Conservation (phyloP, 2,113 vertebrate species). For the Erythrocercus mccallii region DNA sequence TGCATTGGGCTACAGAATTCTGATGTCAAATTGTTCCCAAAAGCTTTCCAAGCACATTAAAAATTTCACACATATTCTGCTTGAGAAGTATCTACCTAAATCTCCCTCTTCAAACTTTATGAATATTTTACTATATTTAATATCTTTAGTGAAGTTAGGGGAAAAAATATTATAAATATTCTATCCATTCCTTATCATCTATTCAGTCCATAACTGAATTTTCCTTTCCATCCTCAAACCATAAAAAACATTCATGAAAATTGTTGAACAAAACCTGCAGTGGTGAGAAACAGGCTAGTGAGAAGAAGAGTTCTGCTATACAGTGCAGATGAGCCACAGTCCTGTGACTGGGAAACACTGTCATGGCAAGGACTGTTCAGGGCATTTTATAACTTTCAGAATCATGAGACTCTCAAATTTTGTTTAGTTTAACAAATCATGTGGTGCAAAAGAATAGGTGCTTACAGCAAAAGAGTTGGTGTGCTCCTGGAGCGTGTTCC, state of each 20-base stretch:
- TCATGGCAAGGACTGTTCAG: not conserved
- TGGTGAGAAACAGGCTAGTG: not conserved
- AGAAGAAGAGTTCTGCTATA: not conserved
- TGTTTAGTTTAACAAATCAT: not conserved
- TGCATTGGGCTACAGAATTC: not conserved
- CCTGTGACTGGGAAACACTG: not conserved
- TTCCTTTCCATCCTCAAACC: not conserved
- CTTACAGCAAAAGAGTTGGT: not conserved
- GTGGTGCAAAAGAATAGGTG: not conserved
- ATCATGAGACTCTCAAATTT: not conserved
- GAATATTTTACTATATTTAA: not conserved
- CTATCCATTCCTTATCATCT: not conserved
- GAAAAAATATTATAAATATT: not conserved
- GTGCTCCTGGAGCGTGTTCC: not conserved
- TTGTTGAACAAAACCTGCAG: not conserved
- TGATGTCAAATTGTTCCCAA: not conserved
- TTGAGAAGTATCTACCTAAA: not conserved
- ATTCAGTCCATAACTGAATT: not conserved
- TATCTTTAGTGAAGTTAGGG: not conserved
- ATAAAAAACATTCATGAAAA: not conserved
- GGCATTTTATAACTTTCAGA: not conserved
- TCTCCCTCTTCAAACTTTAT: not conserved
- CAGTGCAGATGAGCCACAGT: not conserved
- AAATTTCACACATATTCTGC: not conserved
- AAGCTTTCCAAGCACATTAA: not conserved